Base-by-base conservation (phyloP, 2,888 invertebrate species). In the Harmothoe impar region DNA sequence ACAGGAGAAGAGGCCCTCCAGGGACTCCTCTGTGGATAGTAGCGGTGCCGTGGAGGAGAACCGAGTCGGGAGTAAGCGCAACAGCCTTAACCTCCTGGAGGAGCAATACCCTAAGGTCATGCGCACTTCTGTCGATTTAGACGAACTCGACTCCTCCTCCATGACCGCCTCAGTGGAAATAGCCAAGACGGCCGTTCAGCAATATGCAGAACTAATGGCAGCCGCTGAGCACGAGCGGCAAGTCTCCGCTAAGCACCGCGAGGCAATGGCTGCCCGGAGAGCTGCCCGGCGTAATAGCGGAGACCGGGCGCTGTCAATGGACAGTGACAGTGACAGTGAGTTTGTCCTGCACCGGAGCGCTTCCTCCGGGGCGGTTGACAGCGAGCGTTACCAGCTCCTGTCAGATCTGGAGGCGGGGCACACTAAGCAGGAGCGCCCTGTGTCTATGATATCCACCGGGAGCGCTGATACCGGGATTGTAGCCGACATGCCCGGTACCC, bases 381-480 rank as follows among this genome's bases (percentile, higher is more conserved):
- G 5, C 12, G 78, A 43, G 7, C n/a, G 31, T 23, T 7, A 81
- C 10, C 91, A 92, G 90, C 91, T 94, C 89, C 93, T 93, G 78
- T 92, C 92, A 62, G 94, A 94, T 90, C 91, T 95, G 81, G 91
- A 91, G 84, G 93, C 93, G 33, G 94, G 95, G 15, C 94, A 94
- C 89, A 68, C 15, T 25, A 84, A 85, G 29, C 56, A 68, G 88
- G 95, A 95, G 88, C 92, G 95, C 77, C 95, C 95, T 12, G 91
- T 94, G 17, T 95, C 96, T 0, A 93, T 95, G 77, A 93, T 95
- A 68, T 95, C 96, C 5, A 94, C 95, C 17, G 98, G 94, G 51
- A 98, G 98, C 96, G 96, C 98, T 93, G 98, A 99, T 96, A 98
- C 97, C n/a, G 98, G 99, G 77, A 92, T 90, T 52, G 88, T 88